These are phyloP conservation scores for Sphecodes monilicornis DNA, from an alignment of 2,888 invertebrate genomes.

Conservation along the genomic window DNA sequence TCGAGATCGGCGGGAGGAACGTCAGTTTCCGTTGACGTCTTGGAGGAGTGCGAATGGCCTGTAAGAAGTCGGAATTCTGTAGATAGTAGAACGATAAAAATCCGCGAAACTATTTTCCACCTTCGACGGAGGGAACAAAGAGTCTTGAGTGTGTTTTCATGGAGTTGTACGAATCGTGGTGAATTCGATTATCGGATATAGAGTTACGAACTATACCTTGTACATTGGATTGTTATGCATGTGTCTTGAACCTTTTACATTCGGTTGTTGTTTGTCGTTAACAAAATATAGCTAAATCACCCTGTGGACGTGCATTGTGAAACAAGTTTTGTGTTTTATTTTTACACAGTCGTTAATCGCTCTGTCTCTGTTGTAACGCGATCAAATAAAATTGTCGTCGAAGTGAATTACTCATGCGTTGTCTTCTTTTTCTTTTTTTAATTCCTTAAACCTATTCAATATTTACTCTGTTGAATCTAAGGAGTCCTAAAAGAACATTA, in stretches of 20 bases:
- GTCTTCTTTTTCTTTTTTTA: background rate
- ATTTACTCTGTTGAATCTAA: background rate
- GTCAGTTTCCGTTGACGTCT: background rate
- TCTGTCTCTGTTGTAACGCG: constrained; percentile 25
- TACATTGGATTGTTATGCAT: constrained; percentile 44
- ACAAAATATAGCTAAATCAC: constrained; percentile 1
- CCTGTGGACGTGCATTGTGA: constrained; percentile 37
- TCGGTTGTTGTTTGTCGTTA: constrained; percentile 34
- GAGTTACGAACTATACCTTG: constrained; percentile 19
- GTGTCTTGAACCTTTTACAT: constrained; percentile 23
- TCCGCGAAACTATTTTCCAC: background rate
- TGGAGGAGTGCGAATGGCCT: background rate
- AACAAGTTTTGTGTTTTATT: constrained; percentile 37
- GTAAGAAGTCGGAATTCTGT: constrained; percentile 23
- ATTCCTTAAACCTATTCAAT: background rate
- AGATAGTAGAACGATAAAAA: constrained; percentile 29
- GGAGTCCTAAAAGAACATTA: background rate
- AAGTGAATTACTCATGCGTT: background rate
- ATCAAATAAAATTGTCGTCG: constrained; percentile 43
- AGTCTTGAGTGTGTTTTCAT: constrained; percentile 1
- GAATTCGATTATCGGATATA: constrained; percentile 3
- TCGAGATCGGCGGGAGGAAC: background rate
- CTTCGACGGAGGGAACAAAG: background rate
- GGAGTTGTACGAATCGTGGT: background rate
- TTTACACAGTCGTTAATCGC: constrained; percentile 31